phyloP scores from a whole-genome alignment of 1,140 invertebrate species.

The Archegozetes longisetosus region DNA sequence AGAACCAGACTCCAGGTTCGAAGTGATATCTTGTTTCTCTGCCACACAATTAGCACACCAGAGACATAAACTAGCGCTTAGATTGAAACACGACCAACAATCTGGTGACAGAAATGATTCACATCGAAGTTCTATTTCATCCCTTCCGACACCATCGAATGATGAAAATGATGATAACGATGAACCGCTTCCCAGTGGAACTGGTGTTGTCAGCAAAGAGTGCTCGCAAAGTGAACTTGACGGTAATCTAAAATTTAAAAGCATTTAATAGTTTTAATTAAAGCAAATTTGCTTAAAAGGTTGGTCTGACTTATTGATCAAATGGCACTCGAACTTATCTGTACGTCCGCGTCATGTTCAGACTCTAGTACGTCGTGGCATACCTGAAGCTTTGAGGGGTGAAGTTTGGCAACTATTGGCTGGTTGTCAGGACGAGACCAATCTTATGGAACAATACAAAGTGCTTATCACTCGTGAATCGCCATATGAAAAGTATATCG shows the following conservation, averaged over 20 bases:
- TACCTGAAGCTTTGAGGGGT: conserved; percentile 86
- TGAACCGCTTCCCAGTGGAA: conserved; percentile 39
- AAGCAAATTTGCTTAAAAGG: too few relatives aligned
- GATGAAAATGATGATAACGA: conserved; percentile 11
- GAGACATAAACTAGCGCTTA: conserved; percentile 5
- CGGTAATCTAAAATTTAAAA: too few relatives aligned
- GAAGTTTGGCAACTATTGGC: conserved; percentile 94
- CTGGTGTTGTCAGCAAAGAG: conserved; percentile 88
- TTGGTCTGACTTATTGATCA: conserved; percentile 75
- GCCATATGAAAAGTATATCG: conserved; percentile 75
- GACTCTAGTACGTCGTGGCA: conserved; percentile 62
- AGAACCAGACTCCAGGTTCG: neutral
- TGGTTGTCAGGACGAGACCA: conserved; percentile 58
- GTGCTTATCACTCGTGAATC: conserved; percentile 81
- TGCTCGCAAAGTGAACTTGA: conserved; percentile 79
- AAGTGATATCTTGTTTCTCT: conserved; percentile 6
- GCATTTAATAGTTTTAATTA: too few relatives aligned
- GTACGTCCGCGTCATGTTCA: conserved; percentile 53
- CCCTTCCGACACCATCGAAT: neutral
- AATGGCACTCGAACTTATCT: conserved; percentile 50
- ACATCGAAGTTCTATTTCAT: neutral
- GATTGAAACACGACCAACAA: neutral
- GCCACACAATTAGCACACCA: conserved; percentile 4
- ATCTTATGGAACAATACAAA: conserved; percentile 80
- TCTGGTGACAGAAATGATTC: neutral